phyloP scores from a whole-genome alignment of 2,797 vertebrate genomes.

The Chloroceryle amazona region DNA sequence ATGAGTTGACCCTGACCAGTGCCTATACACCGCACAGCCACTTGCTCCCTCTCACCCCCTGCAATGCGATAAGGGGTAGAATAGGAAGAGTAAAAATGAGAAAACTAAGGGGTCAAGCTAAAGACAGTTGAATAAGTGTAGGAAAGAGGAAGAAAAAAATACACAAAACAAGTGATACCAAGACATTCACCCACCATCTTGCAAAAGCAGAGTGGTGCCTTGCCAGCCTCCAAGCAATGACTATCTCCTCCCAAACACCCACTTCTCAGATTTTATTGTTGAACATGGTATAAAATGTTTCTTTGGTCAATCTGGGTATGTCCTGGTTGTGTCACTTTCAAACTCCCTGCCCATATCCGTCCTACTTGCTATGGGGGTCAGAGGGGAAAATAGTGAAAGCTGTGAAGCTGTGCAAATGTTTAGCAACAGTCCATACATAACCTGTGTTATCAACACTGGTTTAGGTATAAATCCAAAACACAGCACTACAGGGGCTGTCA shows the following conservation, averaged over 20 bases:
- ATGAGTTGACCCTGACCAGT: background rate
- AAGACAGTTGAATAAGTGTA: background rate
- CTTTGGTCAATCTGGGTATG: background rate
- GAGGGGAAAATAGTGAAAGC: background rate
- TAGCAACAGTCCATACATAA: background rate
- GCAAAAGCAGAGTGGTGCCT: background rate
- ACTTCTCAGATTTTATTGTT: background rate
- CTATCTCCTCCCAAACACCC: background rate
- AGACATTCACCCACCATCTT: background rate
- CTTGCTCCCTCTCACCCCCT: background rate
- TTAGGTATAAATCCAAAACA: background rate
- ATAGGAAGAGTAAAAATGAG: background rate
- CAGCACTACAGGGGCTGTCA: background rate
- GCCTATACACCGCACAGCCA: background rate
- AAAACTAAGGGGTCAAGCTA: background rate
- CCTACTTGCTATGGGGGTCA: accelerated
- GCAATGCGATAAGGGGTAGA: background rate
- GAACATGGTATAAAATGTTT: background rate
- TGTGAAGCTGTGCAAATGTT: background rate
- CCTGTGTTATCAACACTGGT: background rate
- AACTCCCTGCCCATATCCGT: background rate
- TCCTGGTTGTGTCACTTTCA: background rate
- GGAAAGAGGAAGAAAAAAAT: background rate
- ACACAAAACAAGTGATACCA: background rate
- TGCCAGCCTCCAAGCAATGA: background rate